Evolutionary conservation across 1,140 invertebrate genomes (phyloP), one percentile per base, ranked within the genome.

Genomic region (Catajapyx aquilonaris): DNA sequence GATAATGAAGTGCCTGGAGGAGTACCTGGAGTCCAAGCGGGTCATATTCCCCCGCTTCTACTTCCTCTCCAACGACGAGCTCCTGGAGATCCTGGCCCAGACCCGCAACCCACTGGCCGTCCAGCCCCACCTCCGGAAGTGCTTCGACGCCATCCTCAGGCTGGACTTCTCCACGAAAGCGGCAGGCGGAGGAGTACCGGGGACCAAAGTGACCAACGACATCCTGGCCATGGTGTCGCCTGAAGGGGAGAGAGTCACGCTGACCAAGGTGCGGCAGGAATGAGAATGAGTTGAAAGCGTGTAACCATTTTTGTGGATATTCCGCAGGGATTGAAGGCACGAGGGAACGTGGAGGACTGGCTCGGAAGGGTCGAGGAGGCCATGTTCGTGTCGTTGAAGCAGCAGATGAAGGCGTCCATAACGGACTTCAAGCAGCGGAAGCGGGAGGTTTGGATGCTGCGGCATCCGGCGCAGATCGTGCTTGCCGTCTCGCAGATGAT

Each of bases 11-110:
- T 81, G 76, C 37, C 55, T 80, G 5, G 76, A 80, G 50, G 74
- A 74, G 1, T 83, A 81, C 51, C 52, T 83, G 33, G 77, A 93
- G 56, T 84, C 81, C 13, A 91, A 93, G 53, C 64, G 87, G 32
- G 71, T 90, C 2, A 79, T 79, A 5, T 94, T 91, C 56, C 85
- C 87, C 17, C 60, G 86, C 44, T 81, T 94, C 58, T 94, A 91
- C 59, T 94, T 94, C 55, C 59, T 94, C 17, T 93, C 86, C 1
- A 93, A 94, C 56, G 85, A 90, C 46, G 87, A 93, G 51, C 59
- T 94, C 13, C 60, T 95, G 20, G 86, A 93, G 60, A 90, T 93
- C 48, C 61, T 94, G 33, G 81, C 83, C 25, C 81, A 87, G 62
- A 83, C 80, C 0, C 63, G 76, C 41, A 81, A 86, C 55, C 80